phyloP scores from a whole-genome alignment of 2,888 invertebrate species.

The Stenodema calcarata region DNA sequence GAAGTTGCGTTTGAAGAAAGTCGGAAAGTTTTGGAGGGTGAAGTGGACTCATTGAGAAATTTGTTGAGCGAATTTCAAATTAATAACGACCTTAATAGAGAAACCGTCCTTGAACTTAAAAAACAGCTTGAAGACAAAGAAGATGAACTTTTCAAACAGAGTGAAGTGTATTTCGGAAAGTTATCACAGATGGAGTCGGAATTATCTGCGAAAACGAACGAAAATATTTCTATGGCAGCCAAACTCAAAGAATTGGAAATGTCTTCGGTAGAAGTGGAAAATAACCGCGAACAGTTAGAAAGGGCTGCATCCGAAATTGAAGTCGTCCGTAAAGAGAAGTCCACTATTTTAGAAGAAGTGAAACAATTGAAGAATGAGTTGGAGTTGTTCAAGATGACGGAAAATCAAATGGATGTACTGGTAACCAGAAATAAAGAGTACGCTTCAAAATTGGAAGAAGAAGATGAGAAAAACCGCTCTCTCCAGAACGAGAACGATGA shows the following conservation, averaged over 20 bases:
- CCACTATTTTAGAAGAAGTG: background rate
- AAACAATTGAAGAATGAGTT: conserved; percentile 23
- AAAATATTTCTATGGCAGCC: background rate
- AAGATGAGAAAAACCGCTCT: conserved; percentile 14
- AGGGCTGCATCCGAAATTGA: background rate
- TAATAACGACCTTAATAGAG: conserved; percentile 46
- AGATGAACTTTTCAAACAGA: conserved; percentile 45
- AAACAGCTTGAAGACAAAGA: conserved; percentile 49
- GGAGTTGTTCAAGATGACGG: conserved; percentile 22
- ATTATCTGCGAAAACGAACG: background rate
- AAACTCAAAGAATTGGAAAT: conserved; percentile 17
- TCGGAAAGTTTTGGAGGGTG: conserved; percentile 16
- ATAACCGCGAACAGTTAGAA: background rate
- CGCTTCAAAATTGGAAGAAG: conserved; percentile 8
- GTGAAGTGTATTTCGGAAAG: conserved; percentile 4
- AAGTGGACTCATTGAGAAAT: conserved; percentile 32
- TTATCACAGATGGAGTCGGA: background rate
- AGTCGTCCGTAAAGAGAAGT: background rate
- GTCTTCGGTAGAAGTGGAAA: background rate
- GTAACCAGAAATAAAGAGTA: conserved; percentile 27
- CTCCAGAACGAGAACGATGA: conserved; percentile 40
- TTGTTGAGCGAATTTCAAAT: conserved; percentile 49
- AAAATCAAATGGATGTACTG: conserved; percentile 19
- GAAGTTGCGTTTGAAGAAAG: conserved; percentile 6
- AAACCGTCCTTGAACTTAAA: conserved; percentile 53